Evolutionary conservation across 2,113 vertebrate species (phyloP).

Genomic region (Burhinus oedicnemus): DNA sequence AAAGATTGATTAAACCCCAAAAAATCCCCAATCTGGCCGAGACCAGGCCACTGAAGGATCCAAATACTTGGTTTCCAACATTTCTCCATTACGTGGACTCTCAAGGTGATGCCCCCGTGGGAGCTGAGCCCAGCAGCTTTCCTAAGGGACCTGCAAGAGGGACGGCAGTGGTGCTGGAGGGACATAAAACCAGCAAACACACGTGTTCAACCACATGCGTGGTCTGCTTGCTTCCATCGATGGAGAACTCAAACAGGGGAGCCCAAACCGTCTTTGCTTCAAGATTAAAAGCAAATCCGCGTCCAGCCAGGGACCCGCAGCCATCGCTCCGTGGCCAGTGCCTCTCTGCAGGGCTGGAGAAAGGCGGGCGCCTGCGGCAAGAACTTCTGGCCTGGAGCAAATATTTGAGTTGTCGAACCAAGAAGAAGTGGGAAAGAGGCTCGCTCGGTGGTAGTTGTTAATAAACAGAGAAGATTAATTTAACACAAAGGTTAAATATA

Average conservation of each 20-base stretch:
- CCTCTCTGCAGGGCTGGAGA: background rate
- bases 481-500: constrained; percentile 62
- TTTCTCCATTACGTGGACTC: background rate
- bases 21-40: background rate
- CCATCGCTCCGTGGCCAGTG: background rate
- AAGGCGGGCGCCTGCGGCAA: background rate
- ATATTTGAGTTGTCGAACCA: background rate
- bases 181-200: background rate
- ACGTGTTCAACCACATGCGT: too few relatives aligned
- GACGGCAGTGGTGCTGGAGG: fast-evolving
- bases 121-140: background rate
- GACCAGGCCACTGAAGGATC: background rate
- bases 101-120: fast-evolving
- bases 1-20: background rate
- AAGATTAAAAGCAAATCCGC: background rate
- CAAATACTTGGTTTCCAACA: background rate
- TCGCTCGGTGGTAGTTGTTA: background rate
- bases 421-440: background rate
- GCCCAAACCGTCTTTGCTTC: background rate
- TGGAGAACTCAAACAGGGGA: background rate
- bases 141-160: background rate
- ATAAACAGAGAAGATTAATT: constrained; percentile 67
- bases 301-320: background rate
- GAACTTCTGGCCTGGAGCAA: background rate
- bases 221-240: background rate